Evolutionary conservation across 2,113 vertebrate genomes (phyloP).

Genomic region (Pan troglodytes): DNA sequence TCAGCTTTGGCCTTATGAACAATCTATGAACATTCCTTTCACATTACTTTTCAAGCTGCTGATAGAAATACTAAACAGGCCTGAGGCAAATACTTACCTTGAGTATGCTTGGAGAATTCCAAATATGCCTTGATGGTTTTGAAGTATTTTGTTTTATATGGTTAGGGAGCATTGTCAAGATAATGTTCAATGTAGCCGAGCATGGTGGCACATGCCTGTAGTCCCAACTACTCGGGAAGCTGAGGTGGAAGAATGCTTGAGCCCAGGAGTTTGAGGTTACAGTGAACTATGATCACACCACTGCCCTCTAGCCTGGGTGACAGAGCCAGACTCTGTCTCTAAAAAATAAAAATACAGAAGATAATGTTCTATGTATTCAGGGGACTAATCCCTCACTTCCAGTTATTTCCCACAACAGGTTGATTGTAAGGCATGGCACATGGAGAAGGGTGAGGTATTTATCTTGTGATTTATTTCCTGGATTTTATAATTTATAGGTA

Average conservation of each 20-base stretch:
- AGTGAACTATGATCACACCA: no score
- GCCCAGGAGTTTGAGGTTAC: no score
- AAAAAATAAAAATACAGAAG: not conserved
- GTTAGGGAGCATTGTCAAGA: not conserved
- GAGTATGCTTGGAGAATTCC: not conserved
- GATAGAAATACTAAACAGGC: not conserved
- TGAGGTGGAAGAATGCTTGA: no score
- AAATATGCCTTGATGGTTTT: not conserved
- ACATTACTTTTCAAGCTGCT: not conserved
- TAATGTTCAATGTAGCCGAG: not conserved
- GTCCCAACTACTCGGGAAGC: no score
- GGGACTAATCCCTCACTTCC: not conserved
- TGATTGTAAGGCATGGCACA: not conserved
- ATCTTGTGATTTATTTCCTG: not conserved
- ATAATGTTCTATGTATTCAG: not conserved
- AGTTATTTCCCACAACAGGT: not conserved
- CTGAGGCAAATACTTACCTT: not conserved
- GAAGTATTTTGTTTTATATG: not conserved
- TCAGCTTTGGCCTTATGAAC: not conserved
- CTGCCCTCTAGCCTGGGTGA: no score
- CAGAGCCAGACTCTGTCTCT: no score
- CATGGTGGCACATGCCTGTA: no score
- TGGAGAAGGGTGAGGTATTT: not conserved
- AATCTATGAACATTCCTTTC: not conserved
- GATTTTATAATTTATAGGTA: not conserved